These are phyloP conservation scores for Pteropus alecto DNA, from an alignment of 2,113 vertebrate species.

Conservation along the genomic window DNA sequence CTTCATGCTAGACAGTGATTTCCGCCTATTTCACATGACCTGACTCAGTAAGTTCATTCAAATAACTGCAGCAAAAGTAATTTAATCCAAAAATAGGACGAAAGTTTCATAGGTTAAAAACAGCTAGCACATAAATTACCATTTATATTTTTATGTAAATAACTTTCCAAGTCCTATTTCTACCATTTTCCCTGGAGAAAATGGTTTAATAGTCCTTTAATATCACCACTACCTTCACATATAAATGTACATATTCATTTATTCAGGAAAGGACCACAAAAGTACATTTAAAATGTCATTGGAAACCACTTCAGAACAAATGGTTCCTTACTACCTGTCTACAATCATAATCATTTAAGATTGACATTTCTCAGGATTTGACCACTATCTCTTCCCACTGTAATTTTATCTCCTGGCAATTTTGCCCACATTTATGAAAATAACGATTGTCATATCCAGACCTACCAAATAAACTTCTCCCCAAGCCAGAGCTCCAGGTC, in stretches of 20 bases:
- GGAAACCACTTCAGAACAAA: not conserved
- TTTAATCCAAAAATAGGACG: not conserved
- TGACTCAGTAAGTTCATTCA: not conserved
- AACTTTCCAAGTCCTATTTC: not conserved
- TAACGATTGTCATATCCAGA: not conserved
- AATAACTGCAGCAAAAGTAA: not conserved
- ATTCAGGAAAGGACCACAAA: not conserved
- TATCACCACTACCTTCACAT: not conserved
- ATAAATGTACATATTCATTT: not conserved
- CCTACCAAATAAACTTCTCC: not conserved
- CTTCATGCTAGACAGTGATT: not conserved
- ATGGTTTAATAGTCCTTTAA: not conserved
- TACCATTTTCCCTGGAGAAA: not conserved
- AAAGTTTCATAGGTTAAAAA: constrained; percentile 10
- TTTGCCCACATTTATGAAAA: not conserved
- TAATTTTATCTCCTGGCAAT: not conserved
- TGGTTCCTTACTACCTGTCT: not conserved
- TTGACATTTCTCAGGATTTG: constrained; percentile 32
- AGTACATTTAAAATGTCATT: not conserved
- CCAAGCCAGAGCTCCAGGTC: not conserved
- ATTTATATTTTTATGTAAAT: not conserved
- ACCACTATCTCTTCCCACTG: not conserved
- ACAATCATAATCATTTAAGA: not conserved
- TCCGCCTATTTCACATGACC: not conserved
- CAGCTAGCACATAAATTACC: not conserved